phyloP scores from a whole-genome alignment of 2,113 vertebrate genomes.

The Dipodomys stephensi region DNA sequence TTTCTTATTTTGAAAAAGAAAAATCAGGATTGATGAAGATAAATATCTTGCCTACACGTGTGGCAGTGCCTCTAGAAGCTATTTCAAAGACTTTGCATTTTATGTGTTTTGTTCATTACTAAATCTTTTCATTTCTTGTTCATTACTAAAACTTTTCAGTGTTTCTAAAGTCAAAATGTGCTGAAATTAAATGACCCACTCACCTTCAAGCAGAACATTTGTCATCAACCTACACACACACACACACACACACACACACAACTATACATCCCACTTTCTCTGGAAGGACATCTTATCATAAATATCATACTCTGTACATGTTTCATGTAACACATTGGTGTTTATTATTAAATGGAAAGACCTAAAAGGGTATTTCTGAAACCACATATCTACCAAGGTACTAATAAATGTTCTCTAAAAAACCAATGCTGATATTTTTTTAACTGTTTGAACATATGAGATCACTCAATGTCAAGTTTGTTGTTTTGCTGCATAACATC shows the following conservation, averaged over 20 bases:
- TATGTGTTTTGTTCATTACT: background rate
- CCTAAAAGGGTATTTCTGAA: background rate
- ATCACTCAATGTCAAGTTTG: background rate
- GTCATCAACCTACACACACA: too few species aligned
- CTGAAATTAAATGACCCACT: background rate
- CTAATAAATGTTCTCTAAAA: slow-evolving; percentile 31
- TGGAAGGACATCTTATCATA: background rate
- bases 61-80: background rate
- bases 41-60: background rate
- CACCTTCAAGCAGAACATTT: background rate
- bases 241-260: too few species aligned
- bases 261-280: background rate
- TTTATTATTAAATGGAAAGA: background rate
- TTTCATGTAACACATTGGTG: background rate
- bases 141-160: background rate
- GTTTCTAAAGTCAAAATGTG: background rate
- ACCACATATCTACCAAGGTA: background rate
- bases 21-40: background rate
- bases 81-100: slow-evolving; percentile 10
- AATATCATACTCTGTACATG: background rate
- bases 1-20: background rate
- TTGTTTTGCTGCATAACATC: background rate
- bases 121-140: background rate
- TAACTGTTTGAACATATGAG: background rate
- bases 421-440: background rate